Conservation (phyloP, 2,113 vertebrate genomes). For the Xiphophorus hellerii region DNA sequence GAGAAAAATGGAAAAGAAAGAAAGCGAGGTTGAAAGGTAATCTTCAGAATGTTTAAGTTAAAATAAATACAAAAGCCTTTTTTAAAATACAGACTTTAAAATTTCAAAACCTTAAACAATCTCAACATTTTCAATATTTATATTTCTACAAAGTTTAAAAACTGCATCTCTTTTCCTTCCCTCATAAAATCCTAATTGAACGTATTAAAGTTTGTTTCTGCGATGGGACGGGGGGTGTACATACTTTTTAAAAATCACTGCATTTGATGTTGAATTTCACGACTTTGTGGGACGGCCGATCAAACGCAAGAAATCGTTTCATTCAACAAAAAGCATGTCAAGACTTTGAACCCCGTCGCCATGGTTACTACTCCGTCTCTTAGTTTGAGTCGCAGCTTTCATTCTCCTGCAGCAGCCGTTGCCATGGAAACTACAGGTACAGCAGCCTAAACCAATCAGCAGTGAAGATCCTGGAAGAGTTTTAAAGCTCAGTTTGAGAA, state of each 20-base stretch:
- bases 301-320: background rate
- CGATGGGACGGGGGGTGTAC: background rate
- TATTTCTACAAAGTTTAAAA: too few relatives aligned
- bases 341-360: background rate
- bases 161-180: too few relatives aligned
- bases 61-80: too few relatives aligned
- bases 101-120: too few relatives aligned
- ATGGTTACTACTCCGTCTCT: background rate
- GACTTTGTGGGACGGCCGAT: too few relatives aligned
- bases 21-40: too few relatives aligned
- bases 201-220: background rate
- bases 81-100: too few relatives aligned
- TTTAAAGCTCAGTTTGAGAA: background rate
- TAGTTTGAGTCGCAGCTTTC: background rate
- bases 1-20: too few relatives aligned
- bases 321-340: background rate
- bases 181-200: background rate
- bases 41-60: too few relatives aligned
- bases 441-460: background rate
- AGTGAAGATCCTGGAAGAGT: background rate
- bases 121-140: too few relatives aligned
- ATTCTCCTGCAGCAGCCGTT: background rate
- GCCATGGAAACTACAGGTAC: slow-evolving; percentile 2
- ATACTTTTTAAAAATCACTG: background rate
- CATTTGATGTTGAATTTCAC: too few relatives aligned